Evolutionary conservation across 2,888 invertebrate genomes (phyloP).

Genomic region (Zygaena filipendulae): DNA sequence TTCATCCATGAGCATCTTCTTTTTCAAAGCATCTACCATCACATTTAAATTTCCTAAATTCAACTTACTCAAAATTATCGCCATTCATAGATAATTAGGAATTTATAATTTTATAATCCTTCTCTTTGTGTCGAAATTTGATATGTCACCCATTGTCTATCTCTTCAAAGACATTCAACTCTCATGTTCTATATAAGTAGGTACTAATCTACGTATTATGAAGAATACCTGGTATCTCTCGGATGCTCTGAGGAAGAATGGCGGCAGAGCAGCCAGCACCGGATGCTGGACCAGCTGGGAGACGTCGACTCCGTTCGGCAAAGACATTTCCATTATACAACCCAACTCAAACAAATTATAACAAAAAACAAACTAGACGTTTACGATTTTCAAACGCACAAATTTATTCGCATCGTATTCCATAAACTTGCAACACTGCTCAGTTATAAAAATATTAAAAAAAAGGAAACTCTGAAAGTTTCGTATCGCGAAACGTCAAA

Average conservation of each 20-base stretch:
- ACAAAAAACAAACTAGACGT: too few species aligned
- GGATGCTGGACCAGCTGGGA: conserved; percentile 88
- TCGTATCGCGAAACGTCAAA: conserved; percentile 11
- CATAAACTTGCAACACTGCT: conserved; percentile 11
- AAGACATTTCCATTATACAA: conserved; percentile 73
- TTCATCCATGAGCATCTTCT: too few species aligned
- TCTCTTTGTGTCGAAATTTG: too few species aligned
- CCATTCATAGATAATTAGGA: too few species aligned
- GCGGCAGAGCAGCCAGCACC: conserved; percentile 83
- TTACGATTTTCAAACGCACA: conserved; percentile 13
- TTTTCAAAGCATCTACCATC: too few species aligned
- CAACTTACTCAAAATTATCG: too few species aligned
- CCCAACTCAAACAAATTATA: conserved; percentile 18
- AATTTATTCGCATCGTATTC: conserved; percentile 13
- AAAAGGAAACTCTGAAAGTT: conserved; percentile 8
- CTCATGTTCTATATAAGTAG: too few species aligned
- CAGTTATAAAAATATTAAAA: conserved; percentile 9
- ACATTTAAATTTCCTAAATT: too few species aligned
- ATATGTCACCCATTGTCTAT: too few species aligned
- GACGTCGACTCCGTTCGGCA: conserved; percentile 88
- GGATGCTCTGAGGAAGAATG: conserved; percentile 88
- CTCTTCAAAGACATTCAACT: too few species aligned
- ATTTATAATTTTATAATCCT: too few species aligned
- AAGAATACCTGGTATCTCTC: conserved; percentile 83
- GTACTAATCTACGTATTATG: too few species aligned